Evolutionary conservation across 2,888 invertebrate genomes (phyloP).

Genomic region (Nasonia oneida): DNA sequence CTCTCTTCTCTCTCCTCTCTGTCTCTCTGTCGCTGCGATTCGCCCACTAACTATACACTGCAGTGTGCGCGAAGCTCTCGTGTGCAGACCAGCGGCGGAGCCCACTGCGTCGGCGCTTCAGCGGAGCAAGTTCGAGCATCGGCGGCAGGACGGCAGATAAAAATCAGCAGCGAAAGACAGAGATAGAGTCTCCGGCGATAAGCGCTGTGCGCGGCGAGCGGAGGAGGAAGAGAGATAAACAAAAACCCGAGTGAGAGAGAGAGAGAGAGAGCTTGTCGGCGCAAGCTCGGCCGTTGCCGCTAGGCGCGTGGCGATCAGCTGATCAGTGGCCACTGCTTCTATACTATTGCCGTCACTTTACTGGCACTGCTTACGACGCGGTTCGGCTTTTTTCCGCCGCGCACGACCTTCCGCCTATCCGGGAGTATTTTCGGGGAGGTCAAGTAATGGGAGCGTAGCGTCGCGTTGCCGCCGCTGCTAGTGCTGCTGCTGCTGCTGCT

Average conservation of each 20-base stretch:
- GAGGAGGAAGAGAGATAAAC: not conserved
- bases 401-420: not conserved
- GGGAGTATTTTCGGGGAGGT: not conserved
- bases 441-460: not conserved
- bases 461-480: not conserved
- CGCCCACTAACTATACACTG: no score
- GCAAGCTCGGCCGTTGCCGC: constrained; percentile 55
- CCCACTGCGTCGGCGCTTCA: not conserved
- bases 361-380: not conserved
- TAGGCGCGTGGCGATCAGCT: constrained; percentile 77
- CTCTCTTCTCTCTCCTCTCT: no score
- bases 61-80: not conserved
- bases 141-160: not conserved
- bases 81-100: not conserved
- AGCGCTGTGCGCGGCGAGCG: not conserved
- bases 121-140: not conserved
- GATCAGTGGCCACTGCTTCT: constrained; percentile 67
- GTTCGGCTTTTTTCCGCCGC: no score
- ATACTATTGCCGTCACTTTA: not conserved
- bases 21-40: no score
- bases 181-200: not conserved
- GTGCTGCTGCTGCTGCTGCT: not conserved
- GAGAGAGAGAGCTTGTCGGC: not conserved
- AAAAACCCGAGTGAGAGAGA: not conserved
- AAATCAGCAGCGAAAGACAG: not conserved